Conservation (phyloP, 2,888 invertebrate species). For the Mesorhabditis spiculigera region DNA sequence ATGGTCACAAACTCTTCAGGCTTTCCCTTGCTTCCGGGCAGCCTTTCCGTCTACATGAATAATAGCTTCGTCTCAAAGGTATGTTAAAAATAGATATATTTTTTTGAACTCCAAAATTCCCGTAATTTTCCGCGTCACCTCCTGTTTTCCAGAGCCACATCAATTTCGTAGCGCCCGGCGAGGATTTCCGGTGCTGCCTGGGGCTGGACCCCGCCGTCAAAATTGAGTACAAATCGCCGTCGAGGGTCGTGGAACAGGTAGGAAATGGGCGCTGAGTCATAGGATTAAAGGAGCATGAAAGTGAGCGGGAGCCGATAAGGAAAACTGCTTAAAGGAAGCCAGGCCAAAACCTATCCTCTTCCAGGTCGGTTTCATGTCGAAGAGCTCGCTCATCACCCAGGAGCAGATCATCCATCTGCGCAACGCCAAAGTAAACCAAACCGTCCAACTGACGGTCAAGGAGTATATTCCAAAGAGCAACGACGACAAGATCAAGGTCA, state of each 20-base stretch:
- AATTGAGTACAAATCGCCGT: constrained; percentile 59
- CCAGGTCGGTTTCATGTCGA: constrained; percentile 58
- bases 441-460: constrained; percentile 56
- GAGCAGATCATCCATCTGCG: constrained; percentile 58
- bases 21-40: constrained; percentile 60
- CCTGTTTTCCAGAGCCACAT: constrained; percentile 45
- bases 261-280: neutral
- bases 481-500: constrained; percentile 62
- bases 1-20: constrained; percentile 59
- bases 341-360: neutral
- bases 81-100: constrained; percentile 16
- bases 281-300: too few species aligned
- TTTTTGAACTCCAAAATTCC: neutral
- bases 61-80: constrained; percentile 61
- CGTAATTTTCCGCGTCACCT: neutral
- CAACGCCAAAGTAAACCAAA: constrained; percentile 57
- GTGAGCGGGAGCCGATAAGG: too few species aligned
- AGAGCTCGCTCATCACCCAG: constrained; percentile 52
- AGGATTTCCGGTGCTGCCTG: constrained; percentile 61
- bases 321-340: too few species aligned
- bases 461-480: constrained; percentile 60
- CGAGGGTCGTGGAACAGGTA: constrained; percentile 53
- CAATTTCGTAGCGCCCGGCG: constrained; percentile 59
- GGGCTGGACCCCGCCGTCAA: constrained; percentile 61
- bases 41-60: constrained; percentile 61